phyloP scores from a whole-genome alignment of 2,113 vertebrate species.

The Dendrocopos noguchii region DNA sequence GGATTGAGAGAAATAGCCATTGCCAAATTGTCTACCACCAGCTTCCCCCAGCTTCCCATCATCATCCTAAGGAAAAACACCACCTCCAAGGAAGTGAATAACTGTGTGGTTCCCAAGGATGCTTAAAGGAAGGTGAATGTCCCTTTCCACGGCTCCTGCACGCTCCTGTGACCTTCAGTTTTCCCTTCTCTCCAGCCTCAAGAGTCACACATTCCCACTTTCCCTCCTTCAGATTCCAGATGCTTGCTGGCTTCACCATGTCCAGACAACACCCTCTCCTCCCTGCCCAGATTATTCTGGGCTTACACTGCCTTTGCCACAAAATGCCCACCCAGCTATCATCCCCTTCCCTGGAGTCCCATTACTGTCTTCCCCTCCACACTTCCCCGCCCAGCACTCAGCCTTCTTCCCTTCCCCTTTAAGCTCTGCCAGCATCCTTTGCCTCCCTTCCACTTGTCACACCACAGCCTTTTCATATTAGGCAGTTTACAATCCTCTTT shows the following conservation, averaged over 20 bases:
- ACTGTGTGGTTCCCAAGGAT: conserved; percentile 21
- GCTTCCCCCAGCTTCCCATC: not conserved
- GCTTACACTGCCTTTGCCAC: not conserved
- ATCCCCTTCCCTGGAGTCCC: conserved; percentile 27
- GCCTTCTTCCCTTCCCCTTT: not conserved
- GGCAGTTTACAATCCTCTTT: not conserved
- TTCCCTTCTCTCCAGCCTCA: not conserved
- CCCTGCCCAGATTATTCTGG: conserved; percentile 41
- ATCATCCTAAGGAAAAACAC: not conserved
- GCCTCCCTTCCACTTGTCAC: not conserved
- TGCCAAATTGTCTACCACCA: not conserved
- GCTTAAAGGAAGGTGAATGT: conserved; percentile 14
- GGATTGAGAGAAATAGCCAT: not conserved
- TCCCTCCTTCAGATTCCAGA: not conserved
- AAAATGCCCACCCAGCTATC: conserved; percentile 24
- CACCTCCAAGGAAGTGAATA: not conserved
- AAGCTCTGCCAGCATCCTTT: conserved; percentile 27
- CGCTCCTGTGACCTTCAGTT: not conserved
- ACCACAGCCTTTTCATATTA: not conserved
- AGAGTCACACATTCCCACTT: not conserved
- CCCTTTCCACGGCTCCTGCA: not conserved
- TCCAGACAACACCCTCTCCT: conserved; percentile 40
- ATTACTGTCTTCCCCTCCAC: conserved; percentile 58
- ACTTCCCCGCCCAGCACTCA: conserved; percentile 6
- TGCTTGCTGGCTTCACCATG: not conserved